These are phyloP conservation scores for Zaprionus lachaisei DNA, from an alignment of 1,140 invertebrate species.

Conservation along the genomic window DNA sequence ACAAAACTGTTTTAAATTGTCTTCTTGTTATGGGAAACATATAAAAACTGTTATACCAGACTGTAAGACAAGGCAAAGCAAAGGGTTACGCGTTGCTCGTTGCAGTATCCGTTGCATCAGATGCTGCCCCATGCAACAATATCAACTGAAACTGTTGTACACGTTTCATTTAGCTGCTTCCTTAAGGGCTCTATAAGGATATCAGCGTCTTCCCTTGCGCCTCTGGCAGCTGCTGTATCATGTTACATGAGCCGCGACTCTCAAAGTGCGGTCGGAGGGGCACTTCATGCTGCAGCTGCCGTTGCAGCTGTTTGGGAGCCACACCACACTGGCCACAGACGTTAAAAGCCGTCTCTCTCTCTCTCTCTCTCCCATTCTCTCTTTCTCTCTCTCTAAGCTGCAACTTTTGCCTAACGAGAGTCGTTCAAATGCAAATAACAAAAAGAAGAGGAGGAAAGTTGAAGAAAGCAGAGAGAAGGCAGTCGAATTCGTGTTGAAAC, in stretches of 20 bases:
- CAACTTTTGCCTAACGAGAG: conserved; percentile 34
- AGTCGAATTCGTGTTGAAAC: conserved; percentile 19
- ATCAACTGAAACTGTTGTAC: background rate
- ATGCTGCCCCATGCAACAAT: background rate
- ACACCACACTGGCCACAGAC: conserved; percentile 16
- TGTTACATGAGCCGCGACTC: background rate
- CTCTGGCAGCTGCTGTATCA: background rate
- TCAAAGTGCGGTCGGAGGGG: background rate
- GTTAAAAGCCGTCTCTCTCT: conserved; percentile 7
- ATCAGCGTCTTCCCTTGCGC: background rate
- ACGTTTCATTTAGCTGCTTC: background rate
- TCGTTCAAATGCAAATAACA: conserved; percentile 46
- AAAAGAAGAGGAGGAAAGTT: background rate
- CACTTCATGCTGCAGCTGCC: conserved; percentile 1
- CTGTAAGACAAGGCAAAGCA: background rate
- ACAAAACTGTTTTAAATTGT: background rate
- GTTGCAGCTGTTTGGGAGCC: background rate
- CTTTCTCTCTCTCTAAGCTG: background rate
- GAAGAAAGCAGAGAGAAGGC: conserved; percentile 5
- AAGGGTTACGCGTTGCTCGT: background rate
- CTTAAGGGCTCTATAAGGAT: background rate
- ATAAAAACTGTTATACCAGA: background rate
- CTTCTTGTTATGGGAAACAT: conserved; percentile 10
- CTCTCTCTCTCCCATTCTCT: background rate
- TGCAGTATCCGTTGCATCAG: background rate